These are phyloP conservation scores for Acrobasis suavella DNA, from an alignment of 2,888 invertebrate genomes.

Conservation along the genomic window DNA sequence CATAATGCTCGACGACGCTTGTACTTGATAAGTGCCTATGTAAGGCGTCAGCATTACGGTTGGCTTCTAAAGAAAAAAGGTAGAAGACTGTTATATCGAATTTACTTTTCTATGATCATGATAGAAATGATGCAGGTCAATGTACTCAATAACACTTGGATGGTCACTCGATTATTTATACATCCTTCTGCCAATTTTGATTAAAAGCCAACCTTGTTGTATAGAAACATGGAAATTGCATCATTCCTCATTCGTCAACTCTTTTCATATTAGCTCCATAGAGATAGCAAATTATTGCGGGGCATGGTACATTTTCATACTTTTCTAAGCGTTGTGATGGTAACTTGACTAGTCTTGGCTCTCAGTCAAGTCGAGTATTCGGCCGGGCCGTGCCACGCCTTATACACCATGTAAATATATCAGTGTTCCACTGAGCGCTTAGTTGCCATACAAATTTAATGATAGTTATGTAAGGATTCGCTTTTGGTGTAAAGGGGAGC, in stretches of 20 bases:
- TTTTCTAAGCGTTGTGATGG: conserved; percentile 5
- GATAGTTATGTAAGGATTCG: conserved; percentile 71
- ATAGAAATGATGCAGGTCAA: no score
- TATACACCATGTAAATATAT: conserved; percentile 67
- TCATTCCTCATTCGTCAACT: background rate
- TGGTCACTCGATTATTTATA: background rate
- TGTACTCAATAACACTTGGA: no score
- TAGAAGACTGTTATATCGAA: background rate
- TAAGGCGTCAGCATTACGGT: background rate
- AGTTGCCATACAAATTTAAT: conserved; percentile 80
- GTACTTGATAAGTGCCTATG: background rate
- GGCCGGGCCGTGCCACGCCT: conserved; percentile 27
- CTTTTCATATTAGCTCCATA: background rate
- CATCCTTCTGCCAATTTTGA: background rate
- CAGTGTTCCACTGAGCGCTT: conserved; percentile 74
- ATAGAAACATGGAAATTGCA: conserved; percentile 9
- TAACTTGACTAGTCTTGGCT: conserved; percentile 9
- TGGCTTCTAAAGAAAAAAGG: background rate
- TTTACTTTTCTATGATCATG: no score
- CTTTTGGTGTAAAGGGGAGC: conserved; percentile 43
- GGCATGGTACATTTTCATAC: conserved; percentile 14
- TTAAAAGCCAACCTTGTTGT: conserved; percentile 7
- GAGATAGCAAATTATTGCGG: conserved; percentile 9
- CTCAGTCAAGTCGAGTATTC: conserved; percentile 17
- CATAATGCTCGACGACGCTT: conserved; percentile 19